Evolutionary conservation across 2,797 vertebrate species (phyloP), one percentile per base, ranked within the genome.

Genomic region (Smutsia temminckii): DNA sequence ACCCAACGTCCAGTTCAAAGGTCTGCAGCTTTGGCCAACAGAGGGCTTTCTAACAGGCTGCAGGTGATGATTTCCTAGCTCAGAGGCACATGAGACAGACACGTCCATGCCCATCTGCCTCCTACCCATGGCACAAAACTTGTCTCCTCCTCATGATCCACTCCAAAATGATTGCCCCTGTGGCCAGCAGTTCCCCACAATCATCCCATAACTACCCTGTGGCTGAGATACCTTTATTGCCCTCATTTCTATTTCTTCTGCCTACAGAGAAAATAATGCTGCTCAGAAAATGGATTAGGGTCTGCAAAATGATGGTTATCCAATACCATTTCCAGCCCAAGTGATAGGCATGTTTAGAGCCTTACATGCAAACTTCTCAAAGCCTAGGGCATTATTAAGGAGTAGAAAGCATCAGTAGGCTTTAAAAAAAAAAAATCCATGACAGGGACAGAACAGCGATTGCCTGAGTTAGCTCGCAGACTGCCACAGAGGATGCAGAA

Each of bases 281-380:
- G 93, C 78, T 93, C 83, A 68, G 63, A 93, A 63, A 85, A 72
- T 57, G 37, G n/a, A 89, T 37, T 9, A 57, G 49, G 32, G 53
- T 40, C 85, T 53, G 0, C 49, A 93, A 88, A 81, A 57, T 93
- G n/a, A 96, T 57, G 46, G 61, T 63, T 75, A 74, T 57, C 63
- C 29, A 93, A 42, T 89, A 91, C 59, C 49, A 61, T 95, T 86
- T 88, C 64, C 64, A 85, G 64, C 71, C 66, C 42, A 94, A 89
- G 42, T 55, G 68, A 78, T 75, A 71, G 27, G 34, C 85, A 40
- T 53, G 53, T 59, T 75, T 64, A 79, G 40, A 37, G 42, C 25
- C 94, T 71, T 72, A 51, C 40, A 23, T 34, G 42, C 75, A 88
- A 92, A 88, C 32, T 32, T 69, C 59, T 91, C 55, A 88, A 92